Base-by-base conservation (phyloP, 2,113 vertebrate species). In the Colinus virginianus region DNA sequence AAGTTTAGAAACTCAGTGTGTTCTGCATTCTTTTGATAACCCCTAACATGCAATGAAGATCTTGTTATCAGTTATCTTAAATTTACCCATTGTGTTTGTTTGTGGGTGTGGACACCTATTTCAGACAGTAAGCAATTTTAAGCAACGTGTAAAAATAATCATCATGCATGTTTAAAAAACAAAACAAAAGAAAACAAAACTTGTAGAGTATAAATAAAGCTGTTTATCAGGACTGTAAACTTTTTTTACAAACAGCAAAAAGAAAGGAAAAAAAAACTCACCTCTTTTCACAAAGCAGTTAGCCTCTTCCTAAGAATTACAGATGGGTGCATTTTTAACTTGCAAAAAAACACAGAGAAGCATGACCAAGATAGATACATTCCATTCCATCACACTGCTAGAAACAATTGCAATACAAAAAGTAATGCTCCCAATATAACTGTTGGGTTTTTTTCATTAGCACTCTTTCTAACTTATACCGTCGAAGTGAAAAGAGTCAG, bases 1-100 rank as follows among this genome's bases (percentile, higher is more conserved):
- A 97, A 96, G 70, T 55, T 95, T 88, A 93, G 84, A 96, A 95
- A 82, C 72, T 92, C 96, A 94, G 83, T 55, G 64, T 82, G 43
- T 96, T 94, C 95, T 67, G 70, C 77, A 92, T 86, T 80, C 74
- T 91, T 87, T 64, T 77, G 80, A 66, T 77, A 88, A 75, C 79
- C 79, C 77, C 78, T 87, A 97, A 82, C 48, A 56, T 4, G 30
- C n/a, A 64, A 67, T 22, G 51, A 64, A 95, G 46, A 26, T 26
- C 26, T 53, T 78, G 56, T 68, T 84, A 85, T 17, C 7, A 75
- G 56, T 17, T 51, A 6, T 51, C 56, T 76, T 56, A 68, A 53
- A 56, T 43, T 71, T 81, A 78, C 13, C 5, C 1, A 0, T 53
- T 20, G 53, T 40, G 49, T 71, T 32, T 3, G 40, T 19, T 79